phyloP scores from a whole-genome alignment of 2,797 vertebrate genomes.

The Sorex maritimensis region DNA sequence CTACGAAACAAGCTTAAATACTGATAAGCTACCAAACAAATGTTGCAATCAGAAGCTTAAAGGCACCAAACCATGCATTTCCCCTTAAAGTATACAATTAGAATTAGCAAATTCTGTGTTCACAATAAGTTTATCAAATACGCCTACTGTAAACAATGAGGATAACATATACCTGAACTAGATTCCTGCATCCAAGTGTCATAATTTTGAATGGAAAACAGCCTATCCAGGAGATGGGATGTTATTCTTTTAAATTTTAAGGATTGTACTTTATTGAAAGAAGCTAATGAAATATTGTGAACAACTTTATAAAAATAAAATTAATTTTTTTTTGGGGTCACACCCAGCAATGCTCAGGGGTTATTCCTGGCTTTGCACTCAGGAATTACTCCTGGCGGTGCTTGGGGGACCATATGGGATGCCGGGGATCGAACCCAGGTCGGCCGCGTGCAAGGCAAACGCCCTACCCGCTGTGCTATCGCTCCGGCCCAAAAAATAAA shows the following conservation, averaged over 20 bases:
- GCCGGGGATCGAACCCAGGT: too few species aligned
- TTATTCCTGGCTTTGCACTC: too few species aligned
- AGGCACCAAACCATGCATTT: slow-evolving; percentile 6
- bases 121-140: neutral
- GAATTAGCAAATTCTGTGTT: slow-evolving; percentile 22
- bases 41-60: slow-evolving; percentile 43
- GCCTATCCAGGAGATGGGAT: neutral
- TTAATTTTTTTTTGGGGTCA: neutral
- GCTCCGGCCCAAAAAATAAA: too few species aligned
- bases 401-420: too few species aligned
- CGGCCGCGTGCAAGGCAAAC: too few species aligned
- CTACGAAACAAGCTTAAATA: slow-evolving; percentile 6
- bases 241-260: neutral
- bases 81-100: neutral
- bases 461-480: too few species aligned
- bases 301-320: too few species aligned
- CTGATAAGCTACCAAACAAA: neutral
- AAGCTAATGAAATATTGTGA: too few species aligned
- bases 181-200: neutral
- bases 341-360: too few species aligned
- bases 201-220: neutral
- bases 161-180: neutral
- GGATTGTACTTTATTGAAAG: neutral
- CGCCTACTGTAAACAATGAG: neutral
- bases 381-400: too few species aligned